Evolutionary conservation across 2,888 invertebrate genomes (phyloP).

Genomic region (Leptopilina syphax): DNA sequence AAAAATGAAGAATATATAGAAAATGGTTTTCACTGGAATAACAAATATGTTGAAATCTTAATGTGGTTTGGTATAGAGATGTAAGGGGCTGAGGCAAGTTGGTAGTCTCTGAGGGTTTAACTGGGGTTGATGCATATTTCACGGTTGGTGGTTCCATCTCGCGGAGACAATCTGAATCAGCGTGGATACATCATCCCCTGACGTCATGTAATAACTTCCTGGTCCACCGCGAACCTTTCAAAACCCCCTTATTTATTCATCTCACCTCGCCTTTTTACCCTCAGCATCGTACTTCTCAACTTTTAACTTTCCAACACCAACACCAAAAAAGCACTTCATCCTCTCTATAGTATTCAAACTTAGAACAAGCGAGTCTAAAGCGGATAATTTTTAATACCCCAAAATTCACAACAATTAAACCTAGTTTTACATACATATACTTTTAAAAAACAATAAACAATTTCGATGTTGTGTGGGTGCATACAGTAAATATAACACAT

Average conservation of each 20-base stretch:
- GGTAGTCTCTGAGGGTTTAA: conserved; percentile 68
- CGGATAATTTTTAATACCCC: too few species aligned
- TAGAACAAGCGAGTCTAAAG: too few species aligned
- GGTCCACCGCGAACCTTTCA: conserved; percentile 69
- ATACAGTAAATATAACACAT: too few species aligned
- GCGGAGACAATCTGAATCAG: conserved; percentile 76
- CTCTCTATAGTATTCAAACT: too few species aligned
- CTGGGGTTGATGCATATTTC: conserved; percentile 76
- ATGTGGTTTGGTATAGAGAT: conserved; percentile 70
- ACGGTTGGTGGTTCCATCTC: conserved; percentile 76
- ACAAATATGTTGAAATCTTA: conserved; percentile 54
- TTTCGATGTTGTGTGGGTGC: too few species aligned
- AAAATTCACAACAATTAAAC: too few species aligned
- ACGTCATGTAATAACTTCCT: conserved; percentile 74
- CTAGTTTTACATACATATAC: too few species aligned
- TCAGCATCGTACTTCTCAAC: conserved; percentile 16
- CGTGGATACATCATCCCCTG: conserved; percentile 76
- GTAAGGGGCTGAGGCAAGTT: conserved; percentile 65
- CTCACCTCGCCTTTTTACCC: conserved; percentile 66
- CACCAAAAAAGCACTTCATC: background rate
- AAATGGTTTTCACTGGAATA: background rate
- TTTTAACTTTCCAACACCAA: conserved; percentile 26
- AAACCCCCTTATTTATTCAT: conserved; percentile 76
- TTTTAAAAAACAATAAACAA: too few species aligned
- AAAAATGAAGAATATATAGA: too few species aligned